Evolutionary conservation across 2,888 invertebrate species (phyloP).

Genomic region (Schrankia costaestrigalis): DNA sequence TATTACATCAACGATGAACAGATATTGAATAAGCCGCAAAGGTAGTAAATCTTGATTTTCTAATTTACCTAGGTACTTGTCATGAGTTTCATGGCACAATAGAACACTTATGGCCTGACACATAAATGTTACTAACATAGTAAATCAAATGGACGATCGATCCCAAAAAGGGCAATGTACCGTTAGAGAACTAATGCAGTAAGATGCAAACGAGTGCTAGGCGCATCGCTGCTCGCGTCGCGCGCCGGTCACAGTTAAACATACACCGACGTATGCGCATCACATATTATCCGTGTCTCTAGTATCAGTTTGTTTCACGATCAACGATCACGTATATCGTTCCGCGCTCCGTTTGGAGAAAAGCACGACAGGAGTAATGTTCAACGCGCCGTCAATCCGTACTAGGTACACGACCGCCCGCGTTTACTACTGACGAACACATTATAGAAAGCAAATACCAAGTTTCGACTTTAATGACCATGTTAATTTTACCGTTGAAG

Average conservation of each 20-base stretch:
- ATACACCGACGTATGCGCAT: slow-evolving; percentile 46
- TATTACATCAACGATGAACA: slow-evolving; percentile 14
- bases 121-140: slow-evolving; percentile 30
- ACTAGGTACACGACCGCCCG: slow-evolving; percentile 1
- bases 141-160: slow-evolving; percentile 46
- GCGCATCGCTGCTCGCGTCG: too few species aligned
- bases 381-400: too few species aligned
- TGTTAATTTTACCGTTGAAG: slow-evolving; percentile 40
- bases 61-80: slow-evolving; percentile 2
- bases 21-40: slow-evolving; percentile 5
- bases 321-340: too few species aligned
- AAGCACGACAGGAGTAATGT: too few species aligned
- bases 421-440: slow-evolving; percentile 28
- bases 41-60: slow-evolving; percentile 14
- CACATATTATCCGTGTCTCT: too few species aligned
- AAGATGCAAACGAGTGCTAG: slow-evolving; percentile 55
- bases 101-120: slow-evolving; percentile 24
- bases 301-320: too few species aligned
- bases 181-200: slow-evolving; percentile 57
- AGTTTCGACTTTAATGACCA: slow-evolving; percentile 40
- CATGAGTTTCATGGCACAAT: slow-evolving; percentile 15
- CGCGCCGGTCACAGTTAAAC: slow-evolving; percentile 43
- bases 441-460: slow-evolving; percentile 48
- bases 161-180: slow-evolving; percentile 56
- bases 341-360: too few species aligned